Conservation (phyloP, 2,797 vertebrate species). For the Hyperoplus immaculatus region DNA sequence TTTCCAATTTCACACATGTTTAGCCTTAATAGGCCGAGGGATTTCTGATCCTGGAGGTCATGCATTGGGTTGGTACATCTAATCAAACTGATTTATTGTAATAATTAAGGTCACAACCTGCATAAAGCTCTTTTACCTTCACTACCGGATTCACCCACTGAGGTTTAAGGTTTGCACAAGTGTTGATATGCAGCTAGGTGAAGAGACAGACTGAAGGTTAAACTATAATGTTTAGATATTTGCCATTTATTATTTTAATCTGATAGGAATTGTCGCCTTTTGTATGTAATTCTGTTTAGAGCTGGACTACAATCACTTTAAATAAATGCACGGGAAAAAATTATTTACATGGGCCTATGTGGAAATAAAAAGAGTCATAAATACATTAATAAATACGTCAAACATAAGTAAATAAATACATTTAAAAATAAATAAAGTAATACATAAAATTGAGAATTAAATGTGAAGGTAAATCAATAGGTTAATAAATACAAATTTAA, state of each 20-base stretch:
- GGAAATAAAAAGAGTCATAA: neutral
- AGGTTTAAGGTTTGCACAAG: neutral
- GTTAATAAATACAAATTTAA: too few relatives aligned
- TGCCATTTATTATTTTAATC: neutral
- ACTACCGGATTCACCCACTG: neutral
- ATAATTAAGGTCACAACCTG: conserved; percentile 34
- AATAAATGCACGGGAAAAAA: neutral
- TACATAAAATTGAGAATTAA: too few relatives aligned
- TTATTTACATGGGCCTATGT: neutral
- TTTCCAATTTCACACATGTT: conserved; percentile 67
- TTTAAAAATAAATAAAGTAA: too few relatives aligned
- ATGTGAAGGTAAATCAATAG: too few relatives aligned
- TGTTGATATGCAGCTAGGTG: neutral
- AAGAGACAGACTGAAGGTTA: neutral
- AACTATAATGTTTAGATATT: neutral
- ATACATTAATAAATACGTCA: too few relatives aligned
- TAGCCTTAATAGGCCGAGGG: conserved; percentile 36
- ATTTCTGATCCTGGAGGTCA: conserved; percentile 26
- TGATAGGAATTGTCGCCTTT: conserved; percentile 2
- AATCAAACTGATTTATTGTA: conserved; percentile 32
- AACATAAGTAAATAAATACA: too few relatives aligned
- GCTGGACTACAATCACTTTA: neutral
- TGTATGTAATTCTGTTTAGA: neutral
- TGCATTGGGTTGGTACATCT: conserved; percentile 33
- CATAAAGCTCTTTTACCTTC: conserved; percentile 2